A percentile compares a stretch with the other conserved stretches of the same genome.
These are phyloP conservation scores for Habropoda laboriosa DNA, from an alignment of 1,140 invertebrate genomes.

Conservation along the genomic window DNA sequence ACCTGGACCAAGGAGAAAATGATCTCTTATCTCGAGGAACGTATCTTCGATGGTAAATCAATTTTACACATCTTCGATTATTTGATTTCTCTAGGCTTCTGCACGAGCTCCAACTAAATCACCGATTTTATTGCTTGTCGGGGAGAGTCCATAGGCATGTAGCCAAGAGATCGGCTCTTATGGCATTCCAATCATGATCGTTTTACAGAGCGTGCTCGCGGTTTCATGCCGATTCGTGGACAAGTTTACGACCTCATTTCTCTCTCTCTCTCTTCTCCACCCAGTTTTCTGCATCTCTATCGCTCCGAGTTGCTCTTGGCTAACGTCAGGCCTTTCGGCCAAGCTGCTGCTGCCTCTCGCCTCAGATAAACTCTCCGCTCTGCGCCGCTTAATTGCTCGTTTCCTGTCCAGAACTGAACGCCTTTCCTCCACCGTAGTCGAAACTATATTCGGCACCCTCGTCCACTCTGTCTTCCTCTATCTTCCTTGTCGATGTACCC, in stretches of 20 bases:
- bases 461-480: no score
- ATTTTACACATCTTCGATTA: constrained; percentile 46
- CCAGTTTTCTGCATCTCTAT: no score
- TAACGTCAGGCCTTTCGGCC: neutral
- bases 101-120: constrained; percentile 30
- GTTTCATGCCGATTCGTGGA: constrained; percentile 62
- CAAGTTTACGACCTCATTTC: constrained; percentile 43
- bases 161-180: constrained; percentile 15
- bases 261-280: neutral
- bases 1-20: neutral
- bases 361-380: constrained; percentile 69
- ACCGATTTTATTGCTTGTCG: constrained; percentile 46
- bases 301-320: neutral
- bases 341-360: constrained; percentile 41
- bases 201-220: constrained; percentile 24
- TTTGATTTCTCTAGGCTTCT: constrained; percentile 30
- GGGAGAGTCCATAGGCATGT: neutral
- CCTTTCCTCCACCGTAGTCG: constrained; percentile 28
- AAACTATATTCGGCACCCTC: constrained; percentile 16
- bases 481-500: neutral
- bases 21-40: constrained; percentile 1
- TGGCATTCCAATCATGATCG: constrained; percentile 50
- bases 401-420: constrained; percentile 70
- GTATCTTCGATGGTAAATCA: constrained; percentile 36
- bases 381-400: constrained; percentile 74